phyloP scores from a whole-genome alignment of 1,140 invertebrate genomes.

The Drosophila trapezifrons region DNA sequence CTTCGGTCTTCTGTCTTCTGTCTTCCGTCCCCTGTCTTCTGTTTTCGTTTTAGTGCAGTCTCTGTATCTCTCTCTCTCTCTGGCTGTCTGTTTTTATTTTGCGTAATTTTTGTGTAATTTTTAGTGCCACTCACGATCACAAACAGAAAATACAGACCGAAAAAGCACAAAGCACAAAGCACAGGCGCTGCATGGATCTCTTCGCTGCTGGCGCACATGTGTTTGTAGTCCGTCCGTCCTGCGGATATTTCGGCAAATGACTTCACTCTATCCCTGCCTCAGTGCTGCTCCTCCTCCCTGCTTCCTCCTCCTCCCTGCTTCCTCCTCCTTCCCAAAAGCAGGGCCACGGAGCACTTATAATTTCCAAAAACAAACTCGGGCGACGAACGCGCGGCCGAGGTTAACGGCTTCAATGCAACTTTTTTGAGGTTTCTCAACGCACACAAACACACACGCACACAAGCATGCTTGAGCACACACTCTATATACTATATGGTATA shows the following conservation, averaged over 20 bases:
- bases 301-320: too few species aligned
- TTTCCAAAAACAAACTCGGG: constrained; percentile 78
- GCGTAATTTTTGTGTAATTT: constrained; percentile 75
- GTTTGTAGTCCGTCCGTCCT: constrained; percentile 40
- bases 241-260: constrained; percentile 77
- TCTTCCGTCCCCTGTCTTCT: constrained; percentile 17
- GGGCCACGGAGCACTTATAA: constrained; percentile 57
- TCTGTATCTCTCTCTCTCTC: not conserved
- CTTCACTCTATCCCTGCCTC: constrained; percentile 63
- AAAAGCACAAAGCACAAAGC: not conserved
- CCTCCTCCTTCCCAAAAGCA: too few species aligned
- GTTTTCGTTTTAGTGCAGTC: constrained; percentile 19
- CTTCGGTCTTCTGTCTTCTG: constrained; percentile 4
- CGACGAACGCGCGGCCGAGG: constrained; percentile 80
- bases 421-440: constrained; percentile 75
- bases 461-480: constrained; percentile 1
- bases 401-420: constrained; percentile 84
- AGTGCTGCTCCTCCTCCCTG: too few species aligned
- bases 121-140: constrained; percentile 51
- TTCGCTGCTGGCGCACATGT: constrained; percentile 56
- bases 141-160: constrained; percentile 1
- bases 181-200: constrained; percentile 45
- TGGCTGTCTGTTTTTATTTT: constrained; percentile 40
- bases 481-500: constrained; percentile 1
- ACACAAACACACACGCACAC: constrained; percentile 16